A percentile compares a stretch with the other conserved stretches of the same genome.
Evolutionary conservation across 2,113 vertebrate species (phyloP).

Genomic region (Miniopterus natalensis): DNA sequence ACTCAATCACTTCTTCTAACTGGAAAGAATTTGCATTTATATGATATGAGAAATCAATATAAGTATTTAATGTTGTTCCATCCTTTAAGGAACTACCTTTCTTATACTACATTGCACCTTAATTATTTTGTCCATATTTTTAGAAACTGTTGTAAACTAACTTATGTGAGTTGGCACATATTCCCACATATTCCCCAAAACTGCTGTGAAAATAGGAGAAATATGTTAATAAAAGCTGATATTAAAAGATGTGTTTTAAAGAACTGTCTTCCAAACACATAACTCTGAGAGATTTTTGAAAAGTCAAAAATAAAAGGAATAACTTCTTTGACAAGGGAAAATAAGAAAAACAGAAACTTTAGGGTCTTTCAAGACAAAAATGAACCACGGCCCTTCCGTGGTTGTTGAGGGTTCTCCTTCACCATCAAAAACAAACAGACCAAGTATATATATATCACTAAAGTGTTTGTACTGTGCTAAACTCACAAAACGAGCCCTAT

Average conservation of each 20-base stretch:
- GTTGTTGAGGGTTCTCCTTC: fast-evolving
- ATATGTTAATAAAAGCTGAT: not conserved
- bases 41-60: not conserved
- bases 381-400: not conserved
- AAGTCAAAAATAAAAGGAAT: not conserved
- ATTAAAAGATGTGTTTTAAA: not conserved
- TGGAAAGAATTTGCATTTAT: not conserved
- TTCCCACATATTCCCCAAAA: not conserved
- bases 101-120: not conserved
- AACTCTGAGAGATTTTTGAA: not conserved
- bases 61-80: not conserved
- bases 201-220: not conserved
- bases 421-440: not conserved
- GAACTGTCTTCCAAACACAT: not conserved
- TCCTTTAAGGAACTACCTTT: not conserved
- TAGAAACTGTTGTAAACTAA: not conserved
- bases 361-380: not conserved
- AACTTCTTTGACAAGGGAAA: not conserved
- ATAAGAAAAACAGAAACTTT: not conserved
- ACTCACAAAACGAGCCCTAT: not conserved
- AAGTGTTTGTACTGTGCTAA: not conserved
- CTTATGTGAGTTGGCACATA: not conserved
- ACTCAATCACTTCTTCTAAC: not conserved
- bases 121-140: not conserved
- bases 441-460: not conserved